phyloP scores from a whole-genome alignment of 2,888 invertebrate species.

The Deroplatys truncata region DNA sequence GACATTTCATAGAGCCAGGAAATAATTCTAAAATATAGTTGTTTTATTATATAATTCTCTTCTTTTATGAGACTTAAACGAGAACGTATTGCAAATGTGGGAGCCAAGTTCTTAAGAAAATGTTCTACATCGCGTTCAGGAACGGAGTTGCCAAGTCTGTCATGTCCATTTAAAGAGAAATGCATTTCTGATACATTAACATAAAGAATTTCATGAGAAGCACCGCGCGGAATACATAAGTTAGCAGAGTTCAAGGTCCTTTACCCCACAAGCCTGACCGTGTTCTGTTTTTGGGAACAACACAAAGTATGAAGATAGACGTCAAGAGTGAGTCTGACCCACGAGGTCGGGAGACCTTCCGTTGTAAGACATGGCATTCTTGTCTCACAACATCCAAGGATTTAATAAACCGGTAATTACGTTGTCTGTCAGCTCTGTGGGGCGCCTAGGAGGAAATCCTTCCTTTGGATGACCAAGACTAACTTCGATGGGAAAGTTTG shows the following conservation, averaged over 20 bases:
- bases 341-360: not conserved
- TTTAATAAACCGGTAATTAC: constrained; percentile 25
- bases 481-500: not conserved
- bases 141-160: not conserved
- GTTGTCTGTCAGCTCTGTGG: constrained; percentile 13
- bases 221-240: not conserved
- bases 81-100: too few relatives aligned
- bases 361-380: not conserved
- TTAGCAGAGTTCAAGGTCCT: too few relatives aligned
- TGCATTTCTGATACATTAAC: too few relatives aligned
- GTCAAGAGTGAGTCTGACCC: not conserved
- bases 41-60: too few relatives aligned
- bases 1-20: too few relatives aligned
- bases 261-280: not conserved
- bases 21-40: too few relatives aligned
- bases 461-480: not conserved
- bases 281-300: not conserved
- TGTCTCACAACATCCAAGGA: not conserved
- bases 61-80: too few relatives aligned
- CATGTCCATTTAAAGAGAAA: not conserved
- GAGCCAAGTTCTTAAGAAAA: too few relatives aligned
- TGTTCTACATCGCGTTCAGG: too few relatives aligned
- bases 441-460: constrained; percentile 1
- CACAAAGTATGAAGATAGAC: not conserved
- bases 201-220: too few relatives aligned